phyloP scores from a whole-genome alignment of 2,797 vertebrate genomes.

The Adrianichthys oophorus region DNA sequence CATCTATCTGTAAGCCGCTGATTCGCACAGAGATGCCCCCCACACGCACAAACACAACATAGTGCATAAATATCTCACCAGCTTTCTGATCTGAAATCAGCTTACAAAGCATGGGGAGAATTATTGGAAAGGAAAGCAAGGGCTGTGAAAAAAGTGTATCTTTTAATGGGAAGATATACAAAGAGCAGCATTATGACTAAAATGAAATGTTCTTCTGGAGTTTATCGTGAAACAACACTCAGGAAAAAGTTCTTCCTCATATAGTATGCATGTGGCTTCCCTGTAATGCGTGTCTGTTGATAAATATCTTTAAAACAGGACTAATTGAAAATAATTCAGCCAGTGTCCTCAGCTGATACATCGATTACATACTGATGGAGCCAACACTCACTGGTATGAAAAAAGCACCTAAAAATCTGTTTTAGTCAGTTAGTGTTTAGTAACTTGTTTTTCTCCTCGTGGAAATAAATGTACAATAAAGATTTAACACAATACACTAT shows the following conservation, averaged over 20 bases:
- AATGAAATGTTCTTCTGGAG: slow-evolving; percentile 36
- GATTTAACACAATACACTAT: no score
- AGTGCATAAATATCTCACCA: slow-evolving; percentile 63
- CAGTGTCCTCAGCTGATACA: slow-evolving; percentile 32
- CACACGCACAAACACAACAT: slow-evolving; percentile 27
- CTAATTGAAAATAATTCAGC: slow-evolving; percentile 66
- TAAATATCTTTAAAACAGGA: slow-evolving; percentile 70
- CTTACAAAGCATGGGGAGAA: slow-evolving; percentile 53
- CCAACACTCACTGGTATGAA: no score
- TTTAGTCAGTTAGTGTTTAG: no score
- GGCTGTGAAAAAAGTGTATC: slow-evolving; percentile 31
- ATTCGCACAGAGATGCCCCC: slow-evolving; percentile 28
- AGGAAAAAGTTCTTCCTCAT: slow-evolving; percentile 15
- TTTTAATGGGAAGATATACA: slow-evolving; percentile 24
- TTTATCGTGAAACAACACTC: slow-evolving; percentile 46
- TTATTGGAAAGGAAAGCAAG: slow-evolving; percentile 39
- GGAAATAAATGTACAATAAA: no score
- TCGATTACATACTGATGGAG: slow-evolving; percentile 1
- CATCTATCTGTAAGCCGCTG: slow-evolving; percentile 65
- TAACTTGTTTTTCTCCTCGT: no score
- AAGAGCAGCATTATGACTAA: slow-evolving; percentile 20
- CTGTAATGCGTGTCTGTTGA: slow-evolving; percentile 37
- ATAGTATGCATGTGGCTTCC: slow-evolving; percentile 36
- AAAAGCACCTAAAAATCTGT: no score
- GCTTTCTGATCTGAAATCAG: slow-evolving; percentile 67